These are phyloP conservation scores for Scaptomyza caliginosa DNA, from an alignment of 2,888 invertebrate species.

Conservation along the genomic window DNA sequence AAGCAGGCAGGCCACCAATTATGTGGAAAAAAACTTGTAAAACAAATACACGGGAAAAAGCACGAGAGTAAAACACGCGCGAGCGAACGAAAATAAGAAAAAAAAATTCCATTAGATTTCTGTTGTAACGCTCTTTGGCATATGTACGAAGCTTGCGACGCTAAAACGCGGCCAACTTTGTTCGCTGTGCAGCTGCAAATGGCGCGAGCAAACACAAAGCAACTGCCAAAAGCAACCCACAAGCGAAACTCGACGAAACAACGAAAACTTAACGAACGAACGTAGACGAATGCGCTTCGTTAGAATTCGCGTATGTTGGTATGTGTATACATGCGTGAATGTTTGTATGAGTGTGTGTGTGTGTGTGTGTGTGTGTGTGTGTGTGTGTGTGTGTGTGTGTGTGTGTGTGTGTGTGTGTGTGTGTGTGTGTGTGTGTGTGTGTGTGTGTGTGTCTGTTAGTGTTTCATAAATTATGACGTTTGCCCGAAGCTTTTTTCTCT, in stretches of 20 bases:
- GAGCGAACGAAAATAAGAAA: conserved; percentile 16
- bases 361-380: conserved; percentile 8
- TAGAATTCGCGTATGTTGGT: conserved; percentile 56
- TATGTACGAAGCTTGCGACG: conserved; percentile 25
- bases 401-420: conserved; percentile 16
- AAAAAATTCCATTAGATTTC: conserved; percentile 79
- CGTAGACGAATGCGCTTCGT: conserved; percentile 59
- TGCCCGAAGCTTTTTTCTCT: conserved; percentile 61
- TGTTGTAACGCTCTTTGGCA: conserved; percentile 40
- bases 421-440: conserved; percentile 12
- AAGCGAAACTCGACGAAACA: conserved; percentile 59
- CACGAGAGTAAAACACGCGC: conserved; percentile 12
- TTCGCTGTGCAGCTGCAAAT: conserved; percentile 80
- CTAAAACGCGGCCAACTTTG: conserved; percentile 74
- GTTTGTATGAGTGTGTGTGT: too few species aligned
- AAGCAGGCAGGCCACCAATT: conserved; percentile 2
- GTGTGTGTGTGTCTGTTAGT: conserved; percentile 24
- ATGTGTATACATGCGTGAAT: too few species aligned
- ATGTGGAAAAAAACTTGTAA: conserved; percentile 50
- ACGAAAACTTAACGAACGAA: conserved; percentile 49
- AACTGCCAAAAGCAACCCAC: conserved; percentile 55
- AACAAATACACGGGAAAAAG: conserved; percentile 46
- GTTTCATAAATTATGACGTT: conserved; percentile 77
- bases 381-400: conserved; percentile 34
- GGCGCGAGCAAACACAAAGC: conserved; percentile 73